A percentile compares a stretch with the other conserved stretches of the same genome.
phyloP scores from a whole-genome alignment of 2,888 invertebrate species.

The Hofmannophila pseudospretella region DNA sequence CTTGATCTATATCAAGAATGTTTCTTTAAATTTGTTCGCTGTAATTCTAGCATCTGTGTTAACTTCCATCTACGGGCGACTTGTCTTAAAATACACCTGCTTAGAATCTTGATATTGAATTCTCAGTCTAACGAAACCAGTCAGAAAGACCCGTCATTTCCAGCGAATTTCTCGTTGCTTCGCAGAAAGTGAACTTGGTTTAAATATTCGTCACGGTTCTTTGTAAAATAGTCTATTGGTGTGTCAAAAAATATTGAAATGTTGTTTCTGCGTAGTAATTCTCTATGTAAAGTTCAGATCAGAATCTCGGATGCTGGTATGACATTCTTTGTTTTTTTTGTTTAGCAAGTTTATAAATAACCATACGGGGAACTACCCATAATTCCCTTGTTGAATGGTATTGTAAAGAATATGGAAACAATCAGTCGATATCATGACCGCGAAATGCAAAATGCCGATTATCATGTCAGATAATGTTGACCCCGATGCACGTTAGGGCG shows the following conservation, averaged over 20 bases:
- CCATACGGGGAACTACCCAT: too few species aligned
- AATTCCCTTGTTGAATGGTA: too few species aligned
- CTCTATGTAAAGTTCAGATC: neutral
- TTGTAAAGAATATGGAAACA: too few species aligned
- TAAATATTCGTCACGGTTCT: slow-evolving; percentile 31
- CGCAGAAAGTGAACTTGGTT: slow-evolving; percentile 18
- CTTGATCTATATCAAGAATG: too few species aligned
- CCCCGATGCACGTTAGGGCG: too few species aligned
- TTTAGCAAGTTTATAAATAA: too few species aligned
- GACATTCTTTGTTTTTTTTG: too few species aligned
- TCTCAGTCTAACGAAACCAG: slow-evolving; percentile 56
- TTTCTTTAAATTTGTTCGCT: too few species aligned
- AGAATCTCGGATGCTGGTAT: too few species aligned
- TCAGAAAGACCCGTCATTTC: slow-evolving; percentile 38
- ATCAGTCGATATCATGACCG: too few species aligned
- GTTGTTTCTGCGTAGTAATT: neutral
- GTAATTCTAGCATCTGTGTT: slow-evolving; percentile 31
- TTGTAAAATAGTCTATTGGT: slow-evolving; percentile 27
- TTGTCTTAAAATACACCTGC: slow-evolving; percentile 69
- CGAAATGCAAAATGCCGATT: too few species aligned
- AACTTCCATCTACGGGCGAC: slow-evolving; percentile 38
- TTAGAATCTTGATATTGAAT: slow-evolving; percentile 68
- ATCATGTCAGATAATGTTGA: too few species aligned
- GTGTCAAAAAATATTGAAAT: slow-evolving; percentile 38
- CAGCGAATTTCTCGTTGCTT: slow-evolving; percentile 32